Base-by-base conservation (phyloP, 1,140 invertebrate genomes). In the Procambarus virginalis region DNA sequence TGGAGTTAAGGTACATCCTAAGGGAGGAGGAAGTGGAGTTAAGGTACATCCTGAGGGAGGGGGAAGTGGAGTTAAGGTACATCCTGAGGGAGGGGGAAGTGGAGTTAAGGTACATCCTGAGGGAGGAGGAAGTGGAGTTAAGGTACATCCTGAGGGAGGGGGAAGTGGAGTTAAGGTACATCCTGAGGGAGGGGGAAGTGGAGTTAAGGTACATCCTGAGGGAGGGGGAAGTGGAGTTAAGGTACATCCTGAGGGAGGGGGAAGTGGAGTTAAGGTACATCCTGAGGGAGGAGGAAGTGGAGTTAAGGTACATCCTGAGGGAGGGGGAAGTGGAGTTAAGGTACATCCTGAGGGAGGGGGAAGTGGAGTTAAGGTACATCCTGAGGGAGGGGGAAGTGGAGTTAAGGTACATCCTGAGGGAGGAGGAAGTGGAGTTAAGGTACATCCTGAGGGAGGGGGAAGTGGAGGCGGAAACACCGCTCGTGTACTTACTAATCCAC, bases 51-150 rank as follows among this genome's bases (percentile, higher is more conserved):
- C 60, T 17, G 60, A 64, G 14, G 3, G 20, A 68, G 51, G 51
- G 12, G n/a, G n/a, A n/a, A n/a, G n/a, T n/a, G n/a, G n/a, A n/a
- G n/a, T n/a, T n/a, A n/a, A 99, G 96, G 93, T 98, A 98, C 90
- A 99, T 95, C 93, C 97, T 97, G 95, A 68, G 58, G 34, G 3
- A 49, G 64, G 12, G 17, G 64, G 17, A 4, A 68, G 64, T 17
- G 64, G 64, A 34, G 34, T 34, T 34, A n/a, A 64, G 14, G 60
- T 76, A 12, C 34, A 76, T 76, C 34, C 60, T 17, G 60, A 64
- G 14, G 3, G 20, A 68, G 51, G 51, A 4, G 12, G 34, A 34
- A 34, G 34, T 1, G 34, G 34, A 0, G 34, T 34, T 1, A n/a
- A 34, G 34, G 34, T 34, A 34, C 34, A 34, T 34, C 34, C 60